Conservation (phyloP, 2,888 invertebrate genomes). For the Parelbella ahira region DNA sequence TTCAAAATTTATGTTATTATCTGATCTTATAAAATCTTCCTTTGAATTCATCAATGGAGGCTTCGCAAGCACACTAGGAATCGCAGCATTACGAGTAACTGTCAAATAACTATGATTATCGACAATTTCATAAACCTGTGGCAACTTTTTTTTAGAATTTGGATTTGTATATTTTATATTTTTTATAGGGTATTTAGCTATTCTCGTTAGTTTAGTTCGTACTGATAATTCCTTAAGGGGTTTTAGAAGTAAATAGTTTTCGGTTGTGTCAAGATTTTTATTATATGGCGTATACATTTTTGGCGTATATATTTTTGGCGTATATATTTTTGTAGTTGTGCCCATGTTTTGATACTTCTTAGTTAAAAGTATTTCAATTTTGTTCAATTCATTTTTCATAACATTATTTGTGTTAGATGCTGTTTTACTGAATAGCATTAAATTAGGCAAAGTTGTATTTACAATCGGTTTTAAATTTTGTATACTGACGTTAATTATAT, state of each 20-base stretch:
- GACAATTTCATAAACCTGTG: constrained; percentile 3
- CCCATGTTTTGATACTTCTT: too few species aligned
- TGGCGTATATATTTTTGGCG: too few species aligned
- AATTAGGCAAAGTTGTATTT: not conserved
- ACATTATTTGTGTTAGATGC: constrained; percentile 19
- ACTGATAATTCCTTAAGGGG: constrained; percentile 3
- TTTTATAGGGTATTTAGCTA: constrained; percentile 7
- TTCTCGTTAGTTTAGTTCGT: not conserved
- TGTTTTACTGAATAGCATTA: not conserved
- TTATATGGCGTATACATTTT: not conserved
- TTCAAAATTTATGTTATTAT: not conserved
- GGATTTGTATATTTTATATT: not conserved
- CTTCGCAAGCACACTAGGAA: not conserved
- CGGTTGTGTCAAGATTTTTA: not conserved
- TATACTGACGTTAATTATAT: constrained; percentile 16
- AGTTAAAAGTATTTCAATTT: constrained; percentile 27
- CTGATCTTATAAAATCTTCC: constrained; percentile 2
- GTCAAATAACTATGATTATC: not conserved
- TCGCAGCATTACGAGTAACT: not conserved
- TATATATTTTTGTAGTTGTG: too few species aligned
- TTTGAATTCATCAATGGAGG: not conserved
- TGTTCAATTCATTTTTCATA: constrained; percentile 29
- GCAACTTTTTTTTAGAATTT: not conserved
- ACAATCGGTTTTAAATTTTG: not conserved
- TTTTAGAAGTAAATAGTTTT: not conserved